phyloP scores from a whole-genome alignment of 35 echinoderm and acorn worm species.

The Strongylocentrotus purpuratus region DNA sequence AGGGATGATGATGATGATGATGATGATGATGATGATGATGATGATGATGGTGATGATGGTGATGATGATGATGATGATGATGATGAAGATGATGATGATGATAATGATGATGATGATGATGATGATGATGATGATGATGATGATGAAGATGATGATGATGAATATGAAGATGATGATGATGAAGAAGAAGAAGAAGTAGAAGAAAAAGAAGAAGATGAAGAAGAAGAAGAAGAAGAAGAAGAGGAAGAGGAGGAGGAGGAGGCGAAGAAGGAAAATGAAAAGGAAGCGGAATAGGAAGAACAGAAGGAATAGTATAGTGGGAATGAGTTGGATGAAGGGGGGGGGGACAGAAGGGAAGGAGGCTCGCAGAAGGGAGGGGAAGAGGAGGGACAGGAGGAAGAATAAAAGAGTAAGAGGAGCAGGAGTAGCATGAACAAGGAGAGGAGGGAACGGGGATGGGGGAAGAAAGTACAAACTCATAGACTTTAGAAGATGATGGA shows the following conservation, averaged over 20 bases:
- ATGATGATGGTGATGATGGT: not conserved
- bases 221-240: not conserved
- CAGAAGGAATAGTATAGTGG: not conserved
- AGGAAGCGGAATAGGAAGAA: not conserved
- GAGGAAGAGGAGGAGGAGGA: not conserved
- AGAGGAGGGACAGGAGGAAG: not conserved
- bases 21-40: not conserved
- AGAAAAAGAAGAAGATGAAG: not conserved
- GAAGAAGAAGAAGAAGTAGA: no score
- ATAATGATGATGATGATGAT: not conserved
- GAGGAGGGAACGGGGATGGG: no score
- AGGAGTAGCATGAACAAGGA: no score
- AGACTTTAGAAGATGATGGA: no score
- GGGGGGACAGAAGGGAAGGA: not conserved
- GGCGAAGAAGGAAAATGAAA: not conserved
- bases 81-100: not conserved
- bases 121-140: not conserved
- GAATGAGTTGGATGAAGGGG: not conserved
- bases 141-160: not conserved
- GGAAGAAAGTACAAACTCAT: no score
- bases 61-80: slow-evolving; percentile 19
- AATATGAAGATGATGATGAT: not conserved
- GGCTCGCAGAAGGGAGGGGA: not conserved
- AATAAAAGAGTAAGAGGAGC: not conserved
- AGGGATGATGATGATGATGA: not conserved